These are phyloP conservation scores for Conus ventricosus DNA, from an alignment of 1,140 invertebrate species.

Conservation along the genomic window DNA sequence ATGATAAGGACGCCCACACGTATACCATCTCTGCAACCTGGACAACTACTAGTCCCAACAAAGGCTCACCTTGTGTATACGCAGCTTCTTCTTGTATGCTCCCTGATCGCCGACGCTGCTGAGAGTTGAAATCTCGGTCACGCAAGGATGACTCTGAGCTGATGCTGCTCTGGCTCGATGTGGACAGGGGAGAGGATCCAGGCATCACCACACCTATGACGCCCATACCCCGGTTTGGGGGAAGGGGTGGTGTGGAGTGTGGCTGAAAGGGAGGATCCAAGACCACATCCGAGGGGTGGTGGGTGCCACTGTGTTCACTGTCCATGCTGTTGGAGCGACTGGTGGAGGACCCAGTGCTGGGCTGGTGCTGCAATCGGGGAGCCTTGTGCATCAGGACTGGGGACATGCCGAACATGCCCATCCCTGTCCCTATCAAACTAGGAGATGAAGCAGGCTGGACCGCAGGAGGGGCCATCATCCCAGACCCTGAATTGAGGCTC, in stretches of 20 bases:
- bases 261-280: not conserved
- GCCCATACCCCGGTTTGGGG: constrained; percentile 16
- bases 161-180: constrained; percentile 60
- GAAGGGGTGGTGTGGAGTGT: constrained; percentile 28
- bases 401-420: constrained; percentile 1
- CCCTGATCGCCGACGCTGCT: constrained; percentile 44
- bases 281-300: not conserved
- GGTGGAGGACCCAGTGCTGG: constrained; percentile 40
- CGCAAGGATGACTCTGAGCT: constrained; percentile 55
- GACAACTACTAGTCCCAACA: too few species aligned
- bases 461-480: not conserved
- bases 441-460: not conserved
- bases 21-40: too few species aligned
- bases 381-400: not conserved
- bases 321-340: constrained; percentile 53
- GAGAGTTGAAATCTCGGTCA: constrained; percentile 19
- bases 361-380: constrained; percentile 39
- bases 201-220: constrained; percentile 34
- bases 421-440: not conserved
- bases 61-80: constrained; percentile 54
- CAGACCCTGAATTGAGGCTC: not conserved
- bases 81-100: constrained; percentile 59
- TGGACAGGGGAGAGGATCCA: constrained; percentile 34
- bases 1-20: too few species aligned
- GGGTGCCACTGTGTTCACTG: constrained; percentile 46